phyloP scores from a whole-genome alignment of 2,797 vertebrate genomes.

The Anas capensis region DNA sequence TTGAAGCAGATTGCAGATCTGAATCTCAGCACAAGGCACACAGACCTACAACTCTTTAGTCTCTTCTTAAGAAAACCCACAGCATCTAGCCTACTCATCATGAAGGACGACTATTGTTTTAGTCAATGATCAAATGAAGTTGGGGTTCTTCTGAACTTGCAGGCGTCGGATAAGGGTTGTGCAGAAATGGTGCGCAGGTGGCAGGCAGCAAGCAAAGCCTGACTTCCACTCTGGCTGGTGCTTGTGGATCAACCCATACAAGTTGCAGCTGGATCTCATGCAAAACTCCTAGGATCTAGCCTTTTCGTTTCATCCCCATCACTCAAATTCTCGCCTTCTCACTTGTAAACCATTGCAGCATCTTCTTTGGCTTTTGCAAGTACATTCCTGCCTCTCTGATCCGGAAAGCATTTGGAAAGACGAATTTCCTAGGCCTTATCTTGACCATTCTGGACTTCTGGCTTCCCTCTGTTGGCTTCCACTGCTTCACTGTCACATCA shows the following conservation, averaged over 20 bases:
- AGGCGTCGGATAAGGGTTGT: neutral
- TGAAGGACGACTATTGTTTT: constrained; percentile 28
- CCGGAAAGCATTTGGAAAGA: neutral
- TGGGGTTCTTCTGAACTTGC: neutral
- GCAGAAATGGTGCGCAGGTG: neutral
- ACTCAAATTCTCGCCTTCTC: neutral
- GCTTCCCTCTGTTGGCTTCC: neutral
- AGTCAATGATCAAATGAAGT: neutral
- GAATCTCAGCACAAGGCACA: constrained; percentile 39
- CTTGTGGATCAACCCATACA: neutral
- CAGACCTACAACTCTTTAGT: constrained; percentile 38
- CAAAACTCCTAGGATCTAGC: neutral
- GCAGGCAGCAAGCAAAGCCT: fast-evolving
- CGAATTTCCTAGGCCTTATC: neutral
- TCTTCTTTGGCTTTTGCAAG: neutral
- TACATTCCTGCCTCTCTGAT: neutral
- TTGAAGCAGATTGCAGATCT: constrained; percentile 62
- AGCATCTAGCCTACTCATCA: constrained; percentile 31
- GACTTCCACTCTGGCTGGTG: neutral
- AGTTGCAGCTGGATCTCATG: neutral
- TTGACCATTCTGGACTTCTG: neutral
- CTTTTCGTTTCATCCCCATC: neutral
- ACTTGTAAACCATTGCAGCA: neutral
- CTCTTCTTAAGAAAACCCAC: constrained; percentile 59
- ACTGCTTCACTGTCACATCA: neutral